Base-by-base conservation (phyloP, 64 coral and sea anemone species). In the Actinia equina region DNA sequence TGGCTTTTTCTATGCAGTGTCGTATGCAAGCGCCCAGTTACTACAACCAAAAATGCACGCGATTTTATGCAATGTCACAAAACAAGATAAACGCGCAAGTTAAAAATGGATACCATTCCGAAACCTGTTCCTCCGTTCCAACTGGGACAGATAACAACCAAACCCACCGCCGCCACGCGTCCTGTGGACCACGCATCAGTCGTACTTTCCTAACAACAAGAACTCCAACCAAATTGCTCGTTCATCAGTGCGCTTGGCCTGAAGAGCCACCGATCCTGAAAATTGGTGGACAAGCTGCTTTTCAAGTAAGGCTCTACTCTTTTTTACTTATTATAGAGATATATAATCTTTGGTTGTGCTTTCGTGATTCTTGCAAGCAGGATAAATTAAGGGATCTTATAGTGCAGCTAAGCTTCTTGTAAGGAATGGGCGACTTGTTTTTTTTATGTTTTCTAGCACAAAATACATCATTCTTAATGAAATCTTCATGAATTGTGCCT, bases 191-290 rank as follows among this genome's bases (percentile, higher is more conserved):
- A 88, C 61, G 88, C 30, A 92, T 86, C 89, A 92, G 70, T 71
- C 85, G 4, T 95, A 91, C 89, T 99, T 91, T 64, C 89, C 88
- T 44, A 89, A 89, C 87, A 88, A 86, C 4, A 4, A 4, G 97
- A 99, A 74, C 87, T n/a, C 97, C 37, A 85, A 91, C 22, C 93
- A 27, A 96, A 92, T 70, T 96, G 94, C 82, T 96, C 94, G 8
- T 96, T 96, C 97, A 95, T 84, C 97, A 99, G 59, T 99, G 95
- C 88, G 91, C 97, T 30, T 99, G 97, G 97, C n/a, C 64, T 99
- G 19, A 99, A 99, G 85, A 91, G 97, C n/a, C 79, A 92, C 93
- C 20, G 91, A 91, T 64, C 89, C 93, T 17, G 92, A 93, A 69
- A 92, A 93, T 63, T 93, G 85, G 64, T 98, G 97, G 97, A 92